Conservation (phyloP, 2,888 invertebrate species). For the Pachycephus smyrnensis region DNA sequence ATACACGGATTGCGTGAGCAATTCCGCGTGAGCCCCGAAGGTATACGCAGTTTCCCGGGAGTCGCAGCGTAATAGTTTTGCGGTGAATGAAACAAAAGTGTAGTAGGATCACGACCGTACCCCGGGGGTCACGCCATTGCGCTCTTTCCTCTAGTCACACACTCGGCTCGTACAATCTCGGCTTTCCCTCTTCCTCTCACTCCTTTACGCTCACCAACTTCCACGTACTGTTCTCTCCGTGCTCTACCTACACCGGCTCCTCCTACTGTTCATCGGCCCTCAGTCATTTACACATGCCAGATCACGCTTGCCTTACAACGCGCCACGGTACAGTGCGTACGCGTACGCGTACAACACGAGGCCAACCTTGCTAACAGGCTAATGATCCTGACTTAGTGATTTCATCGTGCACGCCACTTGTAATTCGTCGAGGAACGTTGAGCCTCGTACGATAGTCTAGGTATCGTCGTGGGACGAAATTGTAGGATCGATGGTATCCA, state of each 20-base stretch:
- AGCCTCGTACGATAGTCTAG: background rate
- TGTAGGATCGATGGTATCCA: background rate
- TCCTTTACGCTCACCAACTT: background rate
- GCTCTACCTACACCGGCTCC: background rate
- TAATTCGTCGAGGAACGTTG: background rate
- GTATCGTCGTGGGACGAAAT: background rate
- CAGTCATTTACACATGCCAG: background rate
- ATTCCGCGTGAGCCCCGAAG: background rate
- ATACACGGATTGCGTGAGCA: background rate
- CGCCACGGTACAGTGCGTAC: constrained; percentile 50
- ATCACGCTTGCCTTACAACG: background rate
- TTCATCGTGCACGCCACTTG: background rate
- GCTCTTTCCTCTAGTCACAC: constrained; percentile 3
- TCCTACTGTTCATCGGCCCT: background rate
- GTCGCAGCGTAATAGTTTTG: constrained; percentile 1
- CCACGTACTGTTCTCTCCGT: background rate
- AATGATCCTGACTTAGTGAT: constrained; percentile 22
- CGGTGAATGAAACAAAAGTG: constrained; percentile 11
- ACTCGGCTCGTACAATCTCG: background rate
- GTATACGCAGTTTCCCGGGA: background rate
- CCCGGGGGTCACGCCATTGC: background rate
- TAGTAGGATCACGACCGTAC: background rate
- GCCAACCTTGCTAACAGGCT: constrained; percentile 4
- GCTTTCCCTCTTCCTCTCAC: background rate
- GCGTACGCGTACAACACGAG: constrained; percentile 27